Evolutionary conservation across 2,888 invertebrate genomes (phyloP).

Genomic region (Congeria kusceri): DNA sequence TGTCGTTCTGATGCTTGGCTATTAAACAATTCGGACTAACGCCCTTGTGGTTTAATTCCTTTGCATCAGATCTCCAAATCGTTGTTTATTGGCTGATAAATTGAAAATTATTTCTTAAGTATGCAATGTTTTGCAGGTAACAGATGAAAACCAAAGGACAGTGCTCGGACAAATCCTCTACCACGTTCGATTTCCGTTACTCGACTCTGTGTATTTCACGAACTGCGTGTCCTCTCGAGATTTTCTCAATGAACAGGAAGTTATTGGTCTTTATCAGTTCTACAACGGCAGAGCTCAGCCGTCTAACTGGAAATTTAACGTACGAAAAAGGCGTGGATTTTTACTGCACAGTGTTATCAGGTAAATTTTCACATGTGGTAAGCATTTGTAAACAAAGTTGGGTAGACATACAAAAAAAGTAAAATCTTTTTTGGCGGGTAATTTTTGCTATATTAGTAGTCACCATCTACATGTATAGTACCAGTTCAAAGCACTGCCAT

Average conservation of each 20-base stretch:
- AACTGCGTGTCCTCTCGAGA: slow-evolving; percentile 34
- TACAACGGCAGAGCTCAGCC: slow-evolving; percentile 45
- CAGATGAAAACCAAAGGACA: slow-evolving; percentile 59
- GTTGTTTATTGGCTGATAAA: too few species aligned
- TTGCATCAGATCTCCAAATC: too few species aligned
- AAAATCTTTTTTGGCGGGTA: too few species aligned
- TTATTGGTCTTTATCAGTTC: slow-evolving; percentile 44
- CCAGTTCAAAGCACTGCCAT: too few species aligned
- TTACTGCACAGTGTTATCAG: slow-evolving; percentile 39
- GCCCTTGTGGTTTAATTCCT: too few species aligned
- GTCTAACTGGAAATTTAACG: slow-evolving; percentile 46
- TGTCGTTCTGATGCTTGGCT: too few species aligned
- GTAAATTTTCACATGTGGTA: slow-evolving; percentile 12
- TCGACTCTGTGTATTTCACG: slow-evolving; percentile 56
- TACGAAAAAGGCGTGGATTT: slow-evolving; percentile 32
- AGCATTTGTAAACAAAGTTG: too few species aligned
- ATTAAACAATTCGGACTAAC: too few species aligned
- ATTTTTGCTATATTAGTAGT: too few species aligned
- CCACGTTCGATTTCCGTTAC: slow-evolving; percentile 68
- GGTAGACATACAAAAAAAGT: too few species aligned
- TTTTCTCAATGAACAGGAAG: slow-evolving; percentile 28
- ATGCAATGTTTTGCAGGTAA: slow-evolving; percentile 38
- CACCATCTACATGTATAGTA: too few species aligned
- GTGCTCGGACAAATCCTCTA: slow-evolving; percentile 67
- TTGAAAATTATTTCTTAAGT: too few species aligned